Evolutionary conservation across 1,140 invertebrate species (phyloP).

Genomic region (Bactericera cockerelli): DNA sequence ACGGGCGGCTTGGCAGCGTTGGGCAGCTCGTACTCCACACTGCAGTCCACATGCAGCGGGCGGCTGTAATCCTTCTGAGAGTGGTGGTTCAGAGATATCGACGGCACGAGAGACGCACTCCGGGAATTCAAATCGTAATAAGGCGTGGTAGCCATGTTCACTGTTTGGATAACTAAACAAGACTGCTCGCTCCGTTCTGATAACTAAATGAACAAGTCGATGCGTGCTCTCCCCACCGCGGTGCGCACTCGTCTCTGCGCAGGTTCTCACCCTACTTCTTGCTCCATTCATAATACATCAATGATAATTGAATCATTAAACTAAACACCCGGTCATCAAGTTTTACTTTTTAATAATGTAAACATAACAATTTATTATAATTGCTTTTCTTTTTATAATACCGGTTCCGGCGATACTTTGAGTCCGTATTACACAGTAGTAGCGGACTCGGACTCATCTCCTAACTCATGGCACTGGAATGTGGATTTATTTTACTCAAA

Average conservation of each 20-base stretch:
- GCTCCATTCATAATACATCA: constrained; percentile 4
- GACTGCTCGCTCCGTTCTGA: background rate
- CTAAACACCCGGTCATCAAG: background rate
- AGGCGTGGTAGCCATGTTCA: constrained; percentile 6
- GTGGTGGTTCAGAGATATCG: background rate
- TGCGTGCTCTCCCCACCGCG: background rate
- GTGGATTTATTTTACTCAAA: no score
- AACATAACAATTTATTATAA: constrained; percentile 6
- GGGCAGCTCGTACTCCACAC: constrained; percentile 68
- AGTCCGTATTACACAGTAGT: no score
- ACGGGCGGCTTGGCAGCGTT: constrained; percentile 63
- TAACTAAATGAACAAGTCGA: background rate
- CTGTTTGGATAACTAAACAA: background rate
- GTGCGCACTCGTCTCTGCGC: background rate
- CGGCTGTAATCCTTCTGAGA: constrained; percentile 55
- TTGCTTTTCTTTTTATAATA: background rate
- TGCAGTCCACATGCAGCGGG: constrained; percentile 65
- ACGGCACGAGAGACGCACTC: background rate
- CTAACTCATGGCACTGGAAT: no score
- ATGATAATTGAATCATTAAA: constrained; percentile 6
- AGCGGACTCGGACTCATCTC: no score
- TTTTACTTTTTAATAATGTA: constrained; percentile 2
- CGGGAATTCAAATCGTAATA: constrained; percentile 4
- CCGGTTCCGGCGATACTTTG: no score
- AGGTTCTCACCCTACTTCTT: background rate